A percentile compares a stretch with the other conserved stretches of the same genome.
Conservation (phyloP, 2,797 vertebrate genomes). For the Aviceda cuculoides region DNA sequence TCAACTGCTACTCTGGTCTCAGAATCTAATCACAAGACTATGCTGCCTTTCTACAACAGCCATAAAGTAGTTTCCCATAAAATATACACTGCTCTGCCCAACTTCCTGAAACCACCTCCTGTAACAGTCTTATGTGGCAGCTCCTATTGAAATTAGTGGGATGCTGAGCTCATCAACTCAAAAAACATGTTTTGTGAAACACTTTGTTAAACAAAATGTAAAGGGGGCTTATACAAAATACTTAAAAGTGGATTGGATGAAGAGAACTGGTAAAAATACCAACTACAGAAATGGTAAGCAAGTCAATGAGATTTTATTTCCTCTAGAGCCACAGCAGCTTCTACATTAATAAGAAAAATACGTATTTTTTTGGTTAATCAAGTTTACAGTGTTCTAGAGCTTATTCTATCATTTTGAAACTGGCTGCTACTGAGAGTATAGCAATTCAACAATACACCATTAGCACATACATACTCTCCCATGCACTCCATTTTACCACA, state of each 20-base stretch:
- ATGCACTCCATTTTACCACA: rapidly evolving
- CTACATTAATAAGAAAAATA: background rate
- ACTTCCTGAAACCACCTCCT: background rate
- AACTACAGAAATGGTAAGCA: background rate
- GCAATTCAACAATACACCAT: rapidly evolving
- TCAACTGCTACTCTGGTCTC: background rate
- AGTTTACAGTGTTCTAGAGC: background rate
- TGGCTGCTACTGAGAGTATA: background rate
- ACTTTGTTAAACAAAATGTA: background rate
- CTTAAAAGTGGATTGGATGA: background rate
- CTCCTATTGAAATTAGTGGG: background rate
- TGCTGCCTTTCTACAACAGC: background rate
- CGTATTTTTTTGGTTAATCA: background rate
- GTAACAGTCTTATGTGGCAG: background rate
- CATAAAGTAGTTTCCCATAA: background rate
- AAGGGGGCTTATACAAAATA: background rate
- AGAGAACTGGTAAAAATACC: background rate
- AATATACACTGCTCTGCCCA: background rate
- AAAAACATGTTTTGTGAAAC: background rate
- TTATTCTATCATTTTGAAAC: background rate
- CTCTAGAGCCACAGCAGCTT: background rate
- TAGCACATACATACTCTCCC: rapidly evolving
- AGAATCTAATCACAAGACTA: background rate
- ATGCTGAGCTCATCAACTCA: background rate
- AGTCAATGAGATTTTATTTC: background rate